phyloP scores from a whole-genome alignment of 2,113 vertebrate genomes.

The Pomatostomus ruficeps region DNA sequence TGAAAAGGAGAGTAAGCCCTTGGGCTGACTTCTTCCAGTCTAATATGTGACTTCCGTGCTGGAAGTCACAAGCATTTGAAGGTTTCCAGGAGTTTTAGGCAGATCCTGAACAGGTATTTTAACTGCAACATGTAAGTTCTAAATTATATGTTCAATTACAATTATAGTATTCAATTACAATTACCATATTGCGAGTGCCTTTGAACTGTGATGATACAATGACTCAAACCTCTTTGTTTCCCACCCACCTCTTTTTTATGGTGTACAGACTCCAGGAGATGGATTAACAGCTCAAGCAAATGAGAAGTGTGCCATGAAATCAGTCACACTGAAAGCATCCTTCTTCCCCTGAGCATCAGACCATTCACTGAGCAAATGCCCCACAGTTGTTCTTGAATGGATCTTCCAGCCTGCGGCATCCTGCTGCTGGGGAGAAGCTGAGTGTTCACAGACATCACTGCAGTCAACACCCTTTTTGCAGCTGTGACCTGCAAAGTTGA shows the following conservation, averaged over 20 bases:
- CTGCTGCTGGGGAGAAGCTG: background rate
- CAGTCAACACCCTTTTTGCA: background rate
- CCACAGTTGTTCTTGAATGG: background rate
- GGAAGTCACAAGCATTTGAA: background rate
- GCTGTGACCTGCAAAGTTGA: background rate
- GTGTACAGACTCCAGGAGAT: background rate
- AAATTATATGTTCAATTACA: background rate
- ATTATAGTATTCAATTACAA: slow-evolving; percentile 24
- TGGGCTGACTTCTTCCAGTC: background rate
- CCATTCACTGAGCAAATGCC: background rate
- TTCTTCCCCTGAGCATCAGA: background rate
- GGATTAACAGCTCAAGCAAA: background rate
- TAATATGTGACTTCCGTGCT: background rate
- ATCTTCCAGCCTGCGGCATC: background rate
- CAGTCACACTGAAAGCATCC: background rate
- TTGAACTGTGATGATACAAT: background rate
- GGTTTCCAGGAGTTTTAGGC: slow-evolving; percentile 4
- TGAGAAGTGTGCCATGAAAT: background rate
- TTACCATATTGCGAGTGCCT: slow-evolving; percentile 11
- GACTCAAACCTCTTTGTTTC: slow-evolving; percentile 26
- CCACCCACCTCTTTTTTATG: background rate
- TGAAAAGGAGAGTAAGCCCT: slow-evolving; percentile 25
- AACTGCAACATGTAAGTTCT: background rate
- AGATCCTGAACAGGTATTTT: background rate
- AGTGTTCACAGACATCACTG: background rate